These are phyloP conservation scores for Catalaphyllia jardinei DNA, from an alignment of 64 coral and sea anemone genomes.

Conservation along the genomic window DNA sequence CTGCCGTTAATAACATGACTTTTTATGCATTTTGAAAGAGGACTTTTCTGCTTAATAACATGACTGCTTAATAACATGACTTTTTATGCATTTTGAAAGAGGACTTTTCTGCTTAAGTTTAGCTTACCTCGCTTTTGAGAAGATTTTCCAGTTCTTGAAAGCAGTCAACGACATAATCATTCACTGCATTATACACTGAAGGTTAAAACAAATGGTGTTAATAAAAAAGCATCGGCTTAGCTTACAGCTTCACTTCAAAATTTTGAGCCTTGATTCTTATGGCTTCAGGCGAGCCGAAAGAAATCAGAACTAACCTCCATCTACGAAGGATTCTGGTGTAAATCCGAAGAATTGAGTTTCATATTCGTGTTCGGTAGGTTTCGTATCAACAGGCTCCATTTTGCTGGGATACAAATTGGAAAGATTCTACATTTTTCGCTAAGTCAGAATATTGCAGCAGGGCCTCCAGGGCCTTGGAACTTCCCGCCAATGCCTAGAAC, in stretches of 20 bases:
- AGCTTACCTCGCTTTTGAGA: slow-evolving; percentile 71
- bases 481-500: not conserved
- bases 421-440: not conserved
- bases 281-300: not conserved
- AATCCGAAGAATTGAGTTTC: slow-evolving; percentile 91
- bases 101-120: too few species aligned
- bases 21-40: too few species aligned
- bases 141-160: slow-evolving; percentile 86
- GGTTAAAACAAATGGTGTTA: not conserved
- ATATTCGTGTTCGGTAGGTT: slow-evolving; percentile 63
- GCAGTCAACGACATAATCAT: slow-evolving; percentile 83
- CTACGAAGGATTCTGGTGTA: slow-evolving; percentile 81
- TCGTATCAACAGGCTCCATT: slow-evolving; percentile 6
- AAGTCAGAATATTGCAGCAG: too few species aligned
- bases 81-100: too few species aligned
- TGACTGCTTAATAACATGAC: too few species aligned
- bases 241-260: not conserved
- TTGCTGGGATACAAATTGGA: not conserved
- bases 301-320: slow-evolving; percentile 66
- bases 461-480: not conserved
- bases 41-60: too few species aligned
- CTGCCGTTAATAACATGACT: too few species aligned
- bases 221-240: not conserved
- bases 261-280: not conserved
- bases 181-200: slow-evolving; percentile 91